Conservation (phyloP, 2,888 invertebrate species). For the Diadromus collaris region DNA sequence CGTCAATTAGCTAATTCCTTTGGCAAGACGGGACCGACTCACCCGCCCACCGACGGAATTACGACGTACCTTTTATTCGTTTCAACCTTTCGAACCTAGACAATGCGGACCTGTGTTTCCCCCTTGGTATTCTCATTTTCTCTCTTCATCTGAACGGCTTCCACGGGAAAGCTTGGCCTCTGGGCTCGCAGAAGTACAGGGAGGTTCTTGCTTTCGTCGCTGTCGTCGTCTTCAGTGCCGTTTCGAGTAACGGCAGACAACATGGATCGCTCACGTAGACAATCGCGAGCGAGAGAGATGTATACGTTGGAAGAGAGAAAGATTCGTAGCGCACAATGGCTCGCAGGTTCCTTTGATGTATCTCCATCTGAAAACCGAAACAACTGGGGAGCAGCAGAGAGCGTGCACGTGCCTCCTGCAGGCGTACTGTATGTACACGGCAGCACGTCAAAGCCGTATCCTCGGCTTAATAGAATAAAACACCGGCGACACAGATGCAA, state of each 20-base stretch:
- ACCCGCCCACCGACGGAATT: conserved; percentile 45
- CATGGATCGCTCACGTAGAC: conserved; percentile 56
- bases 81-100: conserved; percentile 60
- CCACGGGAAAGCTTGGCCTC: conserved; percentile 30
- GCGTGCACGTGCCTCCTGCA: conserved; percentile 57
- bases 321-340: conserved; percentile 56
- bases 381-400: conserved; percentile 47
- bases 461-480: conserved; percentile 60
- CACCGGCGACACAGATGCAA: conserved; percentile 36
- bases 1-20: conserved; percentile 77
- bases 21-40: conserved; percentile 57
- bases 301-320: not conserved
- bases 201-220: conserved; percentile 42
- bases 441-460: conserved; percentile 60
- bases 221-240: conserved; percentile 37
- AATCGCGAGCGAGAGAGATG: conserved; percentile 42
- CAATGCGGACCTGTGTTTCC: conserved; percentile 54
- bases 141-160: conserved; percentile 23
- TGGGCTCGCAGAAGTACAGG: conserved; percentile 36
- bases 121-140: conserved; percentile 6
- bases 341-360: conserved; percentile 66
- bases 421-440: conserved; percentile 45
- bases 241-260: conserved; percentile 42
- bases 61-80: conserved; percentile 67
- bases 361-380: conserved; percentile 65